A percentile compares a stretch with the other conserved stretches of the same genome.
These are phyloP conservation scores for Phoxinus phoxinus DNA, from an alignment of 2,113 vertebrate species.

Conservation along the genomic window DNA sequence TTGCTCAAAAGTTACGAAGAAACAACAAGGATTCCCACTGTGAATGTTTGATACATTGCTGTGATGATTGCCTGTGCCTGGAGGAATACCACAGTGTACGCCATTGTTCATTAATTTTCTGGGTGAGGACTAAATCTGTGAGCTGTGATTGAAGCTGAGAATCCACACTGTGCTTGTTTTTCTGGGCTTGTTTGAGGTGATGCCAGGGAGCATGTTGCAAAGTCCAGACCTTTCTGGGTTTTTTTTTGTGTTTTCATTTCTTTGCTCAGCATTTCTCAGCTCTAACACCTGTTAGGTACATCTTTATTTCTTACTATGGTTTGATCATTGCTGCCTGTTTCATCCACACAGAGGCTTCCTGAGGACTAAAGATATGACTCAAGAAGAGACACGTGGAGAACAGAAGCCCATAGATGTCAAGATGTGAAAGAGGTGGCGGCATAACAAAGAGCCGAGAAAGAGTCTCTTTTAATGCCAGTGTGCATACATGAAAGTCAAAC, in stretches of 20 bases:
- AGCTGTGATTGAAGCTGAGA: not conserved
- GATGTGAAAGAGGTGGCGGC: not conserved
- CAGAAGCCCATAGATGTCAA: not conserved
- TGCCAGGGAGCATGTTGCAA: not conserved
- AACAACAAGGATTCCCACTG: not conserved
- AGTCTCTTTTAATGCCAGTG: too few species aligned
- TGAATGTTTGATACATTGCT: not conserved
- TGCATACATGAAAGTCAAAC: not conserved
- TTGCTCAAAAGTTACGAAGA: not conserved
- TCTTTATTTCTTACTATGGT: not conserved
- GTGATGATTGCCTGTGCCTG: conserved; percentile 3
- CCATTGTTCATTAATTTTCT: conserved; percentile 22
- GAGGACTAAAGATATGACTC: not conserved
- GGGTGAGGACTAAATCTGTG: conserved; percentile 7
- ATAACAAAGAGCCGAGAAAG: not conserved
- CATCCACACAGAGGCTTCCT: not conserved
- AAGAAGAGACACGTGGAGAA: not conserved
- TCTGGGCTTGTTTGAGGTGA: not conserved
- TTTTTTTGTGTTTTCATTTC: not conserved
- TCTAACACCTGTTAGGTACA: conserved; percentile 2
- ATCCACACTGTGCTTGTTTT: conserved; percentile 8
- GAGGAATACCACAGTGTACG: conserved; percentile 12
- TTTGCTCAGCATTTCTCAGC: not conserved
- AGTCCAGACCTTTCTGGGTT: not conserved
- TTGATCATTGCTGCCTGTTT: not conserved